These are phyloP conservation scores for Zelleria hepariella DNA, from an alignment of 2,888 invertebrate genomes.

Conservation along the genomic window DNA sequence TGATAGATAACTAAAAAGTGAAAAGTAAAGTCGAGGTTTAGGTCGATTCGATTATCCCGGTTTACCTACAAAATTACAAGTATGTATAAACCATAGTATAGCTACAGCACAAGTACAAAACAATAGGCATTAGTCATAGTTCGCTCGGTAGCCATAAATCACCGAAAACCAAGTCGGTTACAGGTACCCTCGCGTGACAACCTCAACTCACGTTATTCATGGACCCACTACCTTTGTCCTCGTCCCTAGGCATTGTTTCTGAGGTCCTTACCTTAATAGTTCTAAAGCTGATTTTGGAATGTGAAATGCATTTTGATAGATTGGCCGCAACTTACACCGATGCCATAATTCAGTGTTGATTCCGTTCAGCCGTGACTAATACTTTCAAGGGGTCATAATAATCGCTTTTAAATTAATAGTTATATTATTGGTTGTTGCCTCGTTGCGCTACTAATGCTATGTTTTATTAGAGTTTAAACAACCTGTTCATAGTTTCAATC, in stretches of 20 bases:
- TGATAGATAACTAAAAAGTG: no score
- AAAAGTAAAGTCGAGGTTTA: no score
- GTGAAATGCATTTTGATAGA: neutral
- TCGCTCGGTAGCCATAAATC: slow-evolving; percentile 53
- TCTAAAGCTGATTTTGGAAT: neutral
- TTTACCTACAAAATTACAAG: neutral
- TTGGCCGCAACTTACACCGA: slow-evolving; percentile 31
- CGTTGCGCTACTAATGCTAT: neutral
- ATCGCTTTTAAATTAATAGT: slow-evolving; percentile 35
- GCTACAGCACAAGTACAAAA: slow-evolving; percentile 17
- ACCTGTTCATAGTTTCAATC: neutral
- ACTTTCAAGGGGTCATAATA: slow-evolving; percentile 32
- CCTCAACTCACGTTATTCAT: slow-evolving; percentile 31
- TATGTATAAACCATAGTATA: neutral
- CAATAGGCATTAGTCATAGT: slow-evolving; percentile 49
- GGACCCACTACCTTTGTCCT: neutral
- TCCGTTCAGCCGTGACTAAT: slow-evolving; percentile 56
- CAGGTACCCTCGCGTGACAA: slow-evolving; percentile 33
- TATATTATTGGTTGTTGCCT: neutral
- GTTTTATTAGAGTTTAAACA: neutral
- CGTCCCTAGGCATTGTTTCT: neutral
- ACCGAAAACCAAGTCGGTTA: slow-evolving; percentile 49
- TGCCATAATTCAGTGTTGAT: slow-evolving; percentile 64
- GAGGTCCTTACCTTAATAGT: neutral
- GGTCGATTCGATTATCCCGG: no score